phyloP scores from a whole-genome alignment of 1,140 invertebrate genomes.

The Vanessa atalanta region DNA sequence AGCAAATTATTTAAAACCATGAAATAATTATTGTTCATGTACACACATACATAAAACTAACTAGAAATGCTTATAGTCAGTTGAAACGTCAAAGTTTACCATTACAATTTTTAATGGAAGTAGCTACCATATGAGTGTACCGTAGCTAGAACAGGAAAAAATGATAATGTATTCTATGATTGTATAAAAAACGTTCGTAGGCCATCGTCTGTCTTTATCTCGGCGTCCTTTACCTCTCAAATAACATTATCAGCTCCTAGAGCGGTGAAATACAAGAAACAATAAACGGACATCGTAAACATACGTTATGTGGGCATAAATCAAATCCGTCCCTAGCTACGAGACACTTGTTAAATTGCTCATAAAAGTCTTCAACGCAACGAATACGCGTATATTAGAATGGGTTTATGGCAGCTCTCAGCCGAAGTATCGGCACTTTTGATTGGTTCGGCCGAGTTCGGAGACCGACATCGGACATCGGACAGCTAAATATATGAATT shows the following conservation, averaged over 20 bases:
- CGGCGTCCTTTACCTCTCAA: conserved; percentile 57
- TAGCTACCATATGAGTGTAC: conserved; percentile 19
- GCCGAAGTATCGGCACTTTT: conserved; percentile 49
- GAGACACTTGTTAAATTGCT: conserved; percentile 76
- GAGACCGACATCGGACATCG: background rate
- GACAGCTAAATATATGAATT: conserved; percentile 7
- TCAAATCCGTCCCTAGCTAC: conserved; percentile 61
- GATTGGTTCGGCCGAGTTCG: conserved; percentile 41
- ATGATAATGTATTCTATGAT: conserved; percentile 44
- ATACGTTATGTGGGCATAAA: conserved; percentile 68
- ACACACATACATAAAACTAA: background rate
- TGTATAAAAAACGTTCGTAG: conserved; percentile 35
- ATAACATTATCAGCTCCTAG: conserved; percentile 69
- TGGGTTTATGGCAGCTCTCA: conserved; percentile 58
- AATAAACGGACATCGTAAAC: conserved; percentile 72
- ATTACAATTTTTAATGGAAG: conserved; percentile 3
- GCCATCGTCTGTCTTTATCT: conserved; percentile 41
- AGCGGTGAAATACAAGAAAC: conserved; percentile 71
- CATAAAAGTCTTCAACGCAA: conserved; percentile 73
- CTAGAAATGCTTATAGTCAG: background rate
- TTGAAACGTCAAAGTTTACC: background rate
- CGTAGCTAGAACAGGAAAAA: conserved; percentile 16
- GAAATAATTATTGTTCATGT: background rate
- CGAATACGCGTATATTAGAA: conserved; percentile 69
- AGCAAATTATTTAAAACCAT: too few species aligned